These are phyloP conservation scores for Calliphora vomitoria DNA, from an alignment of 2,888 invertebrate genomes.

Conservation along the genomic window DNA sequence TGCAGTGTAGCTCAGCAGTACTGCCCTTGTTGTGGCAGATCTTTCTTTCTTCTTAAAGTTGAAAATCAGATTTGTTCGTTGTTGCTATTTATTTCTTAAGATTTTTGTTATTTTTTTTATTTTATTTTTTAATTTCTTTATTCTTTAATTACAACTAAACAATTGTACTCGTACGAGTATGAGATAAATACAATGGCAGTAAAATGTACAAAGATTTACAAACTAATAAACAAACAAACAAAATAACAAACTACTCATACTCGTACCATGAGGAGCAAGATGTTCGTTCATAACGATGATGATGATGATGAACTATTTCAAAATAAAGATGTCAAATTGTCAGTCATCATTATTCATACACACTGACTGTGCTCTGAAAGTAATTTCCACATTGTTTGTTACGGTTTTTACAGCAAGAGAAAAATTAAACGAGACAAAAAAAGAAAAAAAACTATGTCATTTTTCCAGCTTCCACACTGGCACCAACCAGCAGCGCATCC, in stretches of 20 bases:
- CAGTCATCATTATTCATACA: constrained; percentile 58
- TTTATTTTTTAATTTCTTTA: background rate
- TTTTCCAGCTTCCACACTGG: constrained; percentile 15
- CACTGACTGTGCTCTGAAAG: background rate
- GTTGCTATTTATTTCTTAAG: constrained; percentile 29
- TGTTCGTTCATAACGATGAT: no score
- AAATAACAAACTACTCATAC: background rate
- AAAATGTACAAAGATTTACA: constrained; percentile 33
- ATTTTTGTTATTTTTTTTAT: background rate
- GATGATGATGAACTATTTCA: constrained; percentile 49
- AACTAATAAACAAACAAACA: background rate
- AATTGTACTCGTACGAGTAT: constrained; percentile 11
- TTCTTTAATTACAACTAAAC: constrained; percentile 46
- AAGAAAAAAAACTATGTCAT: constrained; percentile 14
- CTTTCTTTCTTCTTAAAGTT: constrained; percentile 6
- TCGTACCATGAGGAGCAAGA: constrained; percentile 16
- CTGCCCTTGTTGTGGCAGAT: background rate
- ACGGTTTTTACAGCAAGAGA: constrained; percentile 33
- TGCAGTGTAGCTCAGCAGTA: constrained; percentile 1
- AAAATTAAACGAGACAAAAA: background rate
- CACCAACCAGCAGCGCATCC: background rate
- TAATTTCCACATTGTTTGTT: constrained; percentile 27
- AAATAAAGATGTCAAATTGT: constrained; percentile 67
- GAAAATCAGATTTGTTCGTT: constrained; percentile 16
- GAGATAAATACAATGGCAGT: constrained; percentile 19